These are phyloP conservation scores for Lasioglossum zephyrum DNA, from an alignment of 2,888 invertebrate genomes.

Conservation along the genomic window DNA sequence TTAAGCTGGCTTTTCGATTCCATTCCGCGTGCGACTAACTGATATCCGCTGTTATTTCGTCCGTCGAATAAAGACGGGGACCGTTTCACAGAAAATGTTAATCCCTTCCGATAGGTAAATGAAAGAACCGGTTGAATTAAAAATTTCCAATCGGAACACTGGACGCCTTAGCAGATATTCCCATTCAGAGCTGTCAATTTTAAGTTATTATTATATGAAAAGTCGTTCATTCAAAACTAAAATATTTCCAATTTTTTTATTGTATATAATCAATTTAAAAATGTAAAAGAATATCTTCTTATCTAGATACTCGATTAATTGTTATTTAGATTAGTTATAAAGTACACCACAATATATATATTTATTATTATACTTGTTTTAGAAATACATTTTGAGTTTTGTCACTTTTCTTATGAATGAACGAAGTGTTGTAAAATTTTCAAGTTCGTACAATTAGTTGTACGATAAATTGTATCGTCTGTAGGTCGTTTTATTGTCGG, in stretches of 20 bases:
- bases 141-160: not conserved
- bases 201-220: no score
- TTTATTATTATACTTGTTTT: no score
- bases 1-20: constrained; percentile 54
- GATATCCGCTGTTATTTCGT: constrained; percentile 48
- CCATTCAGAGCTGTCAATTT: not conserved
- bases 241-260: no score
- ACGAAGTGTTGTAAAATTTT: not conserved
- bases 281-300: no score
- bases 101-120: constrained; percentile 15
- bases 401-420: no score
- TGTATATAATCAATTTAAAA: no score
- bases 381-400: no score
- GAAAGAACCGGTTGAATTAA: constrained; percentile 25
- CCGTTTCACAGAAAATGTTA: constrained; percentile 28
- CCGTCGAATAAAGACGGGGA: constrained; percentile 7
- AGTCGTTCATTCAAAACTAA: no score
- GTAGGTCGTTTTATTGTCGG: not conserved
- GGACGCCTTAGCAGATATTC: not conserved
- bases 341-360: no score
- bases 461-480: not conserved
- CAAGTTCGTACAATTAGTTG: not conserved
- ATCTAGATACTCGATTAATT: no score
- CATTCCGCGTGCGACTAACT: constrained; percentile 28
- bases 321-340: no score